phyloP scores from a whole-genome alignment of 2,113 vertebrate species.

The Sceloporus undulatus region DNA sequence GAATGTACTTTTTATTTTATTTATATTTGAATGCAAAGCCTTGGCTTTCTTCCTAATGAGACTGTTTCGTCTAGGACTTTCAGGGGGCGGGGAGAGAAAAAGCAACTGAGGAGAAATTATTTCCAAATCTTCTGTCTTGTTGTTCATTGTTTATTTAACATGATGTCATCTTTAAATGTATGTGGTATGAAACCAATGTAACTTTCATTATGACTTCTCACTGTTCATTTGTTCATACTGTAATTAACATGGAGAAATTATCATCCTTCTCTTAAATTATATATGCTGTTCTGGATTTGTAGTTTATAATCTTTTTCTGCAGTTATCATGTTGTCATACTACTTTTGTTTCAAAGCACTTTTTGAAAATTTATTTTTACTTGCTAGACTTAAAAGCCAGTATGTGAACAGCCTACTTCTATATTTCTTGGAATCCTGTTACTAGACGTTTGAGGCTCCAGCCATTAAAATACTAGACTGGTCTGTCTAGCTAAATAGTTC shows the following conservation, averaged over 20 bases:
- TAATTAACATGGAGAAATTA: neutral
- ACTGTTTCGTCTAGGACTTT: neutral
- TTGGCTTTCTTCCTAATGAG: neutral
- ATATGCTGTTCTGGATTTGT: neutral
- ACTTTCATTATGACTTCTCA: neutral
- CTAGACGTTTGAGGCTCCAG: neutral
- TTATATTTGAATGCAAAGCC: neutral
- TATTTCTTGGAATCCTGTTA: neutral
- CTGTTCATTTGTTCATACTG: neutral
- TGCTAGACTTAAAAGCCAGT: neutral
- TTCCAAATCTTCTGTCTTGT: neutral
- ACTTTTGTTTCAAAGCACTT: neutral
- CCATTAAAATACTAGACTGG: neutral
- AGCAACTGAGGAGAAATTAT: neutral
- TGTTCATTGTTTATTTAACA: neutral
- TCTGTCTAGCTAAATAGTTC: neutral
- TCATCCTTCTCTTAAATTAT: neutral
- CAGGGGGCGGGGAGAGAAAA: too few relatives aligned
- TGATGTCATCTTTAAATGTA: neutral
- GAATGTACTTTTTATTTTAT: neutral
- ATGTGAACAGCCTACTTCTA: neutral
- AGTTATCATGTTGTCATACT: neutral
- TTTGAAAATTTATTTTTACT: neutral
- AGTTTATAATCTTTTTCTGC: neutral
- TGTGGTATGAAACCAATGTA: neutral